These are phyloP conservation scores for Oncorhynchus tshawytscha DNA, from an alignment of 2,113 vertebrate genomes.

Conservation along the genomic window DNA sequence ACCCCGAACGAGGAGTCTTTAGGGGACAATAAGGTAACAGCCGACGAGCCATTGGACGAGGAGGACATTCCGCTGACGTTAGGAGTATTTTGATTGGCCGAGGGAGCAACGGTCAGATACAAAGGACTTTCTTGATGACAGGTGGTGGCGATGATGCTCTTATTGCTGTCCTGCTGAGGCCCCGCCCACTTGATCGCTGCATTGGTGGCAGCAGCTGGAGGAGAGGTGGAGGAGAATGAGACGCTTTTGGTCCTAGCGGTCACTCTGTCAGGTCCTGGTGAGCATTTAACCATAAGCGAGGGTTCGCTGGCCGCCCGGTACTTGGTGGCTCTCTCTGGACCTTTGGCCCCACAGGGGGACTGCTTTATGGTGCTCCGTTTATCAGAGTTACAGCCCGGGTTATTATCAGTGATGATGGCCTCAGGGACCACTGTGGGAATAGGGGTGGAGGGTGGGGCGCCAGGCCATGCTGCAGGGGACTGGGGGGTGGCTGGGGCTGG, in stretches of 20 bases:
- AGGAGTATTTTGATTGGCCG: slow-evolving; percentile 78
- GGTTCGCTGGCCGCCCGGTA: slow-evolving; percentile 69
- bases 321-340: no score
- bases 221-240: slow-evolving; percentile 55
- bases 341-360: no score
- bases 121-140: slow-evolving; percentile 77
- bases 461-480: slow-evolving; percentile 72
- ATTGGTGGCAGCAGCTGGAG: slow-evolving; percentile 48
- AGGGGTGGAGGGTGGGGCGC: slow-evolving; percentile 51
- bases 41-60: slow-evolving; percentile 73
- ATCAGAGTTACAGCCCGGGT: no score
- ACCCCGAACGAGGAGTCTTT: slow-evolving; percentile 57
- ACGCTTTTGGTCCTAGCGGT: slow-evolving; percentile 78
- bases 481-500: slow-evolving; percentile 72
- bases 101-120: slow-evolving; percentile 61
- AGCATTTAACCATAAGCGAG: slow-evolving; percentile 65
- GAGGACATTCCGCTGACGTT: slow-evolving; percentile 73
- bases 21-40: slow-evolving; percentile 70
- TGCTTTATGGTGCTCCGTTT: no score
- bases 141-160: slow-evolving; percentile 79
- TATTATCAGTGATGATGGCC: no score
- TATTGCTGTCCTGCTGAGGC: slow-evolving; percentile 76
- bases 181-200: slow-evolving; percentile 25
- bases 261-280: slow-evolving; percentile 22
- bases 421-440: no score